Base-by-base conservation (phyloP, 2,888 invertebrate species). In the Rotaria magnacalcarata region DNA sequence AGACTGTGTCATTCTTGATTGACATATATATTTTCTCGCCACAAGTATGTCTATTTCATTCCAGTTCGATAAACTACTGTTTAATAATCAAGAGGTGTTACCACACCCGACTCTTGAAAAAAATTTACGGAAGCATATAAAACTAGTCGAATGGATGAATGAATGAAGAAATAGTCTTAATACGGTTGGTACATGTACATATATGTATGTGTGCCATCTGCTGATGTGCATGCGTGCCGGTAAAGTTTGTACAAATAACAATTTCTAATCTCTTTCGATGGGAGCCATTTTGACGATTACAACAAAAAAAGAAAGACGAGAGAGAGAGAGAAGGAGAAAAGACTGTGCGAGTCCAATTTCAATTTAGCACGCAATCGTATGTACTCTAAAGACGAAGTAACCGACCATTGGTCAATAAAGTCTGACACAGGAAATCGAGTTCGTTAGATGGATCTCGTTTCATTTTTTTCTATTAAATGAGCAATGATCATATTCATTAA, bases 221-320 rank as follows among this genome's bases (percentile, higher is more conserved):
- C 67, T 34, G 67, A 67, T 67, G 67, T 67, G 67, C 67, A 67
- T 67, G 67, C 67, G 67, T 67, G 67, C 67, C 34, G 34, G 67
- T 67, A 67, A 67, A 67, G 67, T 67, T 67, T 67, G 67, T 67
- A 67, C 67, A 67, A 67, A 67, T 67, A 67, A 67, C 67, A 67
- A 67, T 67, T 67, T 67, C 67, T 67, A 67, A 67, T 67, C 67
- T 67, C 67, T 67, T 67, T 67, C 67, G 67, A 67, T 67, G 67
- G 67, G 67, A 67, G 67, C 67, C 67, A 67, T 67, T 67, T 67
- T 67, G 67, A 34, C 34, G 67, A 67, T 67, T 67, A 67, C 67
- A 67, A 67, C 14, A 67, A 67, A 41, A 67, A 34, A 27, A 19
- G 27, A 34, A 67, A 27, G 67, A 67, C 34, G 67, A 34, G 34